Base-by-base conservation (phyloP, 1,140 invertebrate species). In the Liolophura sinensis region DNA sequence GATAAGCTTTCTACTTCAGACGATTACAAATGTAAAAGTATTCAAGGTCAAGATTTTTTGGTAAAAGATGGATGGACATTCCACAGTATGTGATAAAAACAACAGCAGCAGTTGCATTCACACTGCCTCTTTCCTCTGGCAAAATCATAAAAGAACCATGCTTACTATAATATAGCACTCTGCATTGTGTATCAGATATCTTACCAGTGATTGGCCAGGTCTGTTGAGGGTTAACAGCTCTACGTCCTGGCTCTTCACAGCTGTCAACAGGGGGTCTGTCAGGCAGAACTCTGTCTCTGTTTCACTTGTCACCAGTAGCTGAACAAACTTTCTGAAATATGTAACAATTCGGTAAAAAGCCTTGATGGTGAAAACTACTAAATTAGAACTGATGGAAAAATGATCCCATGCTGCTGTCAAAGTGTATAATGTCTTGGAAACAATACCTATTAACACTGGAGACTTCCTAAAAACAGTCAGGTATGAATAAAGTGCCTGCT, bases 291-390 rank as follows among this genome's bases (percentile, higher is more conserved):
- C 74, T 67, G 89, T 87, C 22, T 82, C 85, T 25, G 89, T 88
- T 0, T 90, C 85, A 14, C 91, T 91, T 65, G 89, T 89, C 9
- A 95, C 87, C 15, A 66, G 68, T 6, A 86, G 64, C 70, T 86
- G 81, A 25, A 80, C 62, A 62, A 76, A 82, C 69, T 84, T 83
- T 62, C 80, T 80, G 69, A 46, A 69, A 74, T 55, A 89, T 88
- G 31, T 9, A 16, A 94, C n/a, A 88, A 81, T 93, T 90, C 6
- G 94, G 74, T 75, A 92, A 93, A 25, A 51, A 27, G 11, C 20
- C 16, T 49, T 50, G 40, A 12, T 61, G 16, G 54, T 15, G 48
- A 50, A 60, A 68, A 40, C 16, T 7, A 48, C 46, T 18, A 18
- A 48, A n/a, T 22, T 56, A 11, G 18, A 14, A 64, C 14, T n/a